A percentile compares a stretch with the other conserved stretches of the same genome.
phyloP scores from a whole-genome alignment of 2,113 vertebrate genomes.

The Myxocyprinus asiaticus region DNA sequence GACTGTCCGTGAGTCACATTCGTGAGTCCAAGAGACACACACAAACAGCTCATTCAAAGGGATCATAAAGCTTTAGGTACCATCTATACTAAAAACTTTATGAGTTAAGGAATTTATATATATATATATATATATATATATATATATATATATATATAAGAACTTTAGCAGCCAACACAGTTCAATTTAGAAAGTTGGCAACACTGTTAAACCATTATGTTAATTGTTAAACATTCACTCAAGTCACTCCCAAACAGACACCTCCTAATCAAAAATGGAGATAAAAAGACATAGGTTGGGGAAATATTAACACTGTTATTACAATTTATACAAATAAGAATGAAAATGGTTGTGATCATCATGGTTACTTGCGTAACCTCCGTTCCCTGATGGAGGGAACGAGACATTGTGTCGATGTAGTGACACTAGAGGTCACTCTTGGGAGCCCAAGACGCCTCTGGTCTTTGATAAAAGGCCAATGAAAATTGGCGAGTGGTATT shows the following conservation, averaged over 20 bases:
- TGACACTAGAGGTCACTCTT: no score
- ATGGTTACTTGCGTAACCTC: no score
- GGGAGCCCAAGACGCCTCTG: no score
- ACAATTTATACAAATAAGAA: background rate
- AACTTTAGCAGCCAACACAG: background rate
- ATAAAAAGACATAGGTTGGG: background rate
- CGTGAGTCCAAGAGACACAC: no score
- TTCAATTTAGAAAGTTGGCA: background rate
- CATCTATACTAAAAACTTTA: background rate
- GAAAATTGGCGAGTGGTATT: no score
- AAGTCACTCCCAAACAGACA: background rate
- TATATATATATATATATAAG: background rate
- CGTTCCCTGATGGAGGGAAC: no score
- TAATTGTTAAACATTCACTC: background rate
- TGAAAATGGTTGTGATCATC: background rate
- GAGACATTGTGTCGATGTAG: no score
- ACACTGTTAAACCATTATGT: background rate
- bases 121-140: background rate
- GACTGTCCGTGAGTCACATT: no score
- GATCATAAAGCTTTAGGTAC: background rate
- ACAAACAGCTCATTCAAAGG: no score
- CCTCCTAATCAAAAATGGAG: background rate
- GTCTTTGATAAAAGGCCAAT: no score
- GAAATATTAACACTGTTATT: background rate
- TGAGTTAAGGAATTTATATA: background rate